Evolutionary conservation across 2,888 invertebrate species (phyloP), one percentile per base, ranked within the genome.

Genomic region (Cactoblastis cactorum): DNA sequence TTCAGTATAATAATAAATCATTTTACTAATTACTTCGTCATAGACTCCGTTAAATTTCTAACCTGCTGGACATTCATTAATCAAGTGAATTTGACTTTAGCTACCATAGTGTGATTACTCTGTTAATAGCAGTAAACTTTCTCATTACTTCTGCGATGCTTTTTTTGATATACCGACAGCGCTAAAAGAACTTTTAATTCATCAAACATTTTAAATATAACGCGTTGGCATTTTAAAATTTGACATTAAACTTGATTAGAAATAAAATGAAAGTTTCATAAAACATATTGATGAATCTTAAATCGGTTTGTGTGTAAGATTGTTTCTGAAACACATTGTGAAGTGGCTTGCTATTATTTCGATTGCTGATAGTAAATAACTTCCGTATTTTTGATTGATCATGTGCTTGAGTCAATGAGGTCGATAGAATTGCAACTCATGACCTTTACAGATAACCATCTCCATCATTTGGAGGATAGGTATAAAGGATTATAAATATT

Each of bases 1-100:
- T 33, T 34, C 12, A 19, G 19, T 24, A 11, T 17, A 38, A 39
- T 49, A 49, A 55, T 54, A 54, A 59, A 59, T 59, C 58, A 53
- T 53, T 17, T 11, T 34, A 48, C 52, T 53, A 57, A 57, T 53
- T 54, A 52, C 47, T 55, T 47, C 49, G 46, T 54, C 49, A 54
- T 55, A 56, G 51, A 15, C 52, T 53, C 53, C 53, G 56, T 56
- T 56, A 55, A 56, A 58, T 56, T 58, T 59, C 56, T 52, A 53
- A 51, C 54, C 52, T 54, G 53, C 55, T 46, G 47, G 52, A 45
- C 47, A 50, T 49, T 53, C 56, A 57, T 59, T 59, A 59, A 57
- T 59, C 56, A 57, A 37, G 17, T 34, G 53, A 53, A 55, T 56
- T 54, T 51, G 52, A 50, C 49, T 55, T 35, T 51, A 50, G 49